Base-by-base conservation (phyloP, 2,113 vertebrate species). In the Erinaceus europaeus region DNA sequence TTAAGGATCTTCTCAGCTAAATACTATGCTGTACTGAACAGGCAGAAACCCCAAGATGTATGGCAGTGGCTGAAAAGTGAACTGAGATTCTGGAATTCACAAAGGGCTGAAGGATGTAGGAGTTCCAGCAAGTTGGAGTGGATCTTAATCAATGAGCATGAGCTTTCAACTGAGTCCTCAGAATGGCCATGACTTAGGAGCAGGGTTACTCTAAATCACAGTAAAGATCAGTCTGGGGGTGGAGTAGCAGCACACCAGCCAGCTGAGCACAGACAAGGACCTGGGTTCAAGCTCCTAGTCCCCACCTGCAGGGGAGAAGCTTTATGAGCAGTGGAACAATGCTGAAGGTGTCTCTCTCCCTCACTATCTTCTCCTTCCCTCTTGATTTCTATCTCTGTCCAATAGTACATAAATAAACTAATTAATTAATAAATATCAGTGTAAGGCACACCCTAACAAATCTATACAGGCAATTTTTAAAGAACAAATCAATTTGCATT, bases 401-500 rank as follows among this genome's bases (percentile, higher is more conserved):
- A n/a, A n/a, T n/a, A n/a, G n/a, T n/a, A n/a, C n/a, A n/a, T n/a
- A n/a, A n/a, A n/a, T n/a, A n/a, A n/a, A n/a, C n/a, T n/a, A n/a
- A n/a, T n/a, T n/a, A n/a, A n/a, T n/a, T n/a, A n/a, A n/a, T n/a
- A n/a, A n/a, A n/a, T n/a, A n/a, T n/a, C n/a, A 67, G 40, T 88
- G 12, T 59, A 65, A 86, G 55, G 32, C 34, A 46, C 2, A 71
- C 15, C 23, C 15, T 84, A 76, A 81, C 4, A 84, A 36, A 91
- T 40, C 44, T 38, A 87, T 68, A 52, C 9, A 61, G 85, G 32
- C 4, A 21, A 46, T 42, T 52, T 72, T 72, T 64, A 93, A 79
- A 82, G 21, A 74, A 57, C 40, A 73, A 86, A 61, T 7, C 73
- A 68, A 77, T 40, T 73, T 75, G 86, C 23, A 84, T 48, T 85